These are phyloP conservation scores for Holothuria leucospilota DNA, from an alignment of 53 echinoderm and acorn worm species.

Conservation along the genomic window DNA sequence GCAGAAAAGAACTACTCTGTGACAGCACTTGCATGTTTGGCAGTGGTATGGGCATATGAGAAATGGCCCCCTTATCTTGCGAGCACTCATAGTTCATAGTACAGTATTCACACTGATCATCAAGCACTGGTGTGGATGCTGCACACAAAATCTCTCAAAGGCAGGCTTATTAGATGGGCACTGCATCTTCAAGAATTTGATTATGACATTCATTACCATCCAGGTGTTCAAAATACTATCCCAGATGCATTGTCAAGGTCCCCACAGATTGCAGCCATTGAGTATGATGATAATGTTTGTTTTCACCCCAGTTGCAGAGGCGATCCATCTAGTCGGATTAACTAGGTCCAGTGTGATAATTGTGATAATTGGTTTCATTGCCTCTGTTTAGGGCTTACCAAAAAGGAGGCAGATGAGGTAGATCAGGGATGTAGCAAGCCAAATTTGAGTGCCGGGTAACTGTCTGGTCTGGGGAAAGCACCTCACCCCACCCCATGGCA, in stretches of 20 bases:
- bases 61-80: slow-evolving; percentile 57
- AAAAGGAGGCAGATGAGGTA: too few relatives aligned
- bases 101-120: slow-evolving; percentile 55
- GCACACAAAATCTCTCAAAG: slow-evolving; percentile 12
- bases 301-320: slow-evolving; percentile 3
- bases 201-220: slow-evolving; percentile 43
- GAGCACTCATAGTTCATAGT: slow-evolving; percentile 19
- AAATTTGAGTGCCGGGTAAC: too few relatives aligned
- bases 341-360: slow-evolving; percentile 65
- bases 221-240: slow-evolving; percentile 45
- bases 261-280: not conserved
- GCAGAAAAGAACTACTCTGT: slow-evolving; percentile 64
- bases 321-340: slow-evolving; percentile 1
- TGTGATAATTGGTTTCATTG: too few relatives aligned
- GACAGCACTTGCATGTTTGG: slow-evolving; percentile 58
- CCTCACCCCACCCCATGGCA: too few relatives aligned
- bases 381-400: too few relatives aligned
- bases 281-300: slow-evolving; percentile 49
- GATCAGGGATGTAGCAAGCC: too few relatives aligned
- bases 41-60: slow-evolving; percentile 45
- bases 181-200: slow-evolving; percentile 61
- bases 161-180: slow-evolving; percentile 60
- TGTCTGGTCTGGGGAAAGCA: too few relatives aligned
- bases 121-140: slow-evolving; percentile 44
- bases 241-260: slow-evolving; percentile 46